phyloP scores from a whole-genome alignment of 2,888 invertebrate species.

The Elmis aenea region DNA sequence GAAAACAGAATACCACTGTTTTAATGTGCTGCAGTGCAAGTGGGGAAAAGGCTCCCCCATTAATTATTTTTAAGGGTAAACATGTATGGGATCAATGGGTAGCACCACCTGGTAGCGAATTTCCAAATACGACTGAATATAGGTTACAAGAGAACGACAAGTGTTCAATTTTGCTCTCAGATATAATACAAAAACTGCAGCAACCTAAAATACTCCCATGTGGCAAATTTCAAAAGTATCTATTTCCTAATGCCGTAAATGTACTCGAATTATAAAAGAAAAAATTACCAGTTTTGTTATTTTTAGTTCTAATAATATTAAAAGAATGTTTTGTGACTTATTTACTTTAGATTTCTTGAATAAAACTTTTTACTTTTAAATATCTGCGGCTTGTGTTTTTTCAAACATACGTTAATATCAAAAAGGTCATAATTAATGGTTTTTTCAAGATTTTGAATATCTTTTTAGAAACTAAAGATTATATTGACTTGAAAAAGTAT shows the following conservation, averaged over 20 bases:
- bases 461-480: conserved; percentile 6
- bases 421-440: conserved; percentile 1
- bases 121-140: conserved; percentile 9
- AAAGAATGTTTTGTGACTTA: conserved; percentile 1
- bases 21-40: conserved; percentile 12
- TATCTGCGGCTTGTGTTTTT: background rate
- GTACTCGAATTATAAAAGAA: conserved; percentile 11
- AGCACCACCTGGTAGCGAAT: conserved; percentile 11
- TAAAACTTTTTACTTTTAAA: background rate
- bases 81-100: conserved; percentile 33
- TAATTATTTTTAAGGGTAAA: conserved; percentile 26
- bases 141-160: conserved; percentile 13
- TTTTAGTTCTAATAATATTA: background rate
- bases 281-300: background rate
- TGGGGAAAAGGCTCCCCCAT: conserved; percentile 19
- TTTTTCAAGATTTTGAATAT: background rate
- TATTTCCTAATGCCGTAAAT: conserved; percentile 10
- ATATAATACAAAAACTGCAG: conserved; percentile 13
- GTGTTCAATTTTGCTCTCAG: conserved; percentile 16
- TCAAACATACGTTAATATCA: background rate
- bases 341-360: background rate
- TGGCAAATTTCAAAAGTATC: conserved; percentile 13
- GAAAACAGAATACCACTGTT: conserved; percentile 18
- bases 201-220: conserved; percentile 13
- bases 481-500: conserved; percentile 10